Base-by-base conservation (phyloP, 23 tunicate genomes). In the Aplidium turbinatum region DNA sequence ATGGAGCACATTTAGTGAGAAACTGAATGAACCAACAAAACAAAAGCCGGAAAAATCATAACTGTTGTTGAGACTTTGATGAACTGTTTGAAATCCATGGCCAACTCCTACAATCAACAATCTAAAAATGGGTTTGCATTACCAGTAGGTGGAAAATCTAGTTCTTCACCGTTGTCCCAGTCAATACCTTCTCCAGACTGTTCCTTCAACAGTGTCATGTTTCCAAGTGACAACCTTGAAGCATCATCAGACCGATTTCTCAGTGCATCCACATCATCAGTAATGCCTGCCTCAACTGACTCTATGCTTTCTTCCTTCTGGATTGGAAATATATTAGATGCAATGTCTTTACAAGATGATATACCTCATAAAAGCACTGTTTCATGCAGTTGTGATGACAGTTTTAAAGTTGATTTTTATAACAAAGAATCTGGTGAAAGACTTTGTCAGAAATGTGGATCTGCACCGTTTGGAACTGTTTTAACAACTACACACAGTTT, bases 381-480 rank as follows among this genome's bases (percentile, higher is more conserved):
- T 0, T 40, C 75, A 28, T 89, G 96, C 35, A 55, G 32, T 0
- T 89, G 96, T 82, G 78, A 46, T 28, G 96, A 89, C 77, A 81
- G 89, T 21, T 33, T 82, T 23, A 26, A 11, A 62, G 89, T 89
- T 24, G 65, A 60, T 40, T 82, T 78, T 16, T 89, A 76, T 58
- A 82, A 89, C 47, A 34, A 38, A 22, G 84, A 81, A 55, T 89
- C 89, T 50, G 63, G 78, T 20, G 96, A 89, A 29, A 51, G 82
- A 53, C 71, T 89, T 28, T 89, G 96, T 63, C 73, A 63, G 55
- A 58, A 78, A 53, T 89, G 96, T 72, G 96, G 82, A 38, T 82
- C 89, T 6, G 96, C 96, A n/a, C n/a, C n/a, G n/a, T n/a, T n/a
- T n/a, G n/a, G n/a, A n/a, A n/a, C n/a, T n/a, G n/a, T n/a, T n/a